Evolutionary conservation across 2,113 vertebrate genomes (phyloP).

Genomic region (Ia io): DNA sequence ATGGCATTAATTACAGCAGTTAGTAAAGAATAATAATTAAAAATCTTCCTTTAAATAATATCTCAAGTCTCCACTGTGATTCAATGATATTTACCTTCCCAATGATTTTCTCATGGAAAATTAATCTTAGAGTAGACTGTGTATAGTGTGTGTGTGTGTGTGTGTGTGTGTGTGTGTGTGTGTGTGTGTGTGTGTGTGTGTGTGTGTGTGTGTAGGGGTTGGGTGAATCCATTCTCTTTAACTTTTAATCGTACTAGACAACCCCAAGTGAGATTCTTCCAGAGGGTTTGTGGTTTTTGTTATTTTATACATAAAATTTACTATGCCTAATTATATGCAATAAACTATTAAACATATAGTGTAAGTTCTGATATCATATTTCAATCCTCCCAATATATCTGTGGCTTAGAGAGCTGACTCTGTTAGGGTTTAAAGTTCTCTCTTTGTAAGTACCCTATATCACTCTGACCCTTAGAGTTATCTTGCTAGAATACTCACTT

Average conservation of each 20-base stretch:
- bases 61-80: background rate
- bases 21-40: background rate
- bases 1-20: background rate
- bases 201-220: background rate
- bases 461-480: background rate
- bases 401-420: background rate
- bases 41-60: background rate
- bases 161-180: background rate
- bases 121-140: background rate
- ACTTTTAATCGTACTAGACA: background rate
- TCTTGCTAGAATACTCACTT: background rate
- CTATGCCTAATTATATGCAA: background rate
- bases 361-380: background rate
- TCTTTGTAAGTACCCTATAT: background rate
- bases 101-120: background rate
- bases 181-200: background rate
- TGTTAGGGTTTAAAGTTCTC: background rate
- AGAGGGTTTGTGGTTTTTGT: background rate
- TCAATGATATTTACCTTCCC: background rate
- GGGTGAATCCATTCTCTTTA: background rate
- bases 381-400: background rate
- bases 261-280: background rate
- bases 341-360: background rate
- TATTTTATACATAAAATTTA: background rate
- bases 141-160: background rate